phyloP scores from a whole-genome alignment of 2,888 invertebrate species.

The Xestia rhomboidea region DNA sequence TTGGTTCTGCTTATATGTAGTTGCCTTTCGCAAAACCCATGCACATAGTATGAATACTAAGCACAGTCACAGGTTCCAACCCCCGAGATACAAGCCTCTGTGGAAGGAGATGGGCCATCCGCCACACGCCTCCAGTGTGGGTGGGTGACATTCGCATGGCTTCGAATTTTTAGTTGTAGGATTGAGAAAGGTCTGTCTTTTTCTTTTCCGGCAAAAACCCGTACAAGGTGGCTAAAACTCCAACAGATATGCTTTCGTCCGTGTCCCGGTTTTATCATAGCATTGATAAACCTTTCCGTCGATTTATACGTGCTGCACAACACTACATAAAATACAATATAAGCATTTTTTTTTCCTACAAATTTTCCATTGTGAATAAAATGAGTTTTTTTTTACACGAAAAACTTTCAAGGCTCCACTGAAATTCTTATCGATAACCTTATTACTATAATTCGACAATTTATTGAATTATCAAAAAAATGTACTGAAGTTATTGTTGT shows the following conservation, averaged over 20 bases:
- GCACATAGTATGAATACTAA: neutral
- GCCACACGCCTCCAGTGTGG: too few species aligned
- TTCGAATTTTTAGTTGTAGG: too few species aligned
- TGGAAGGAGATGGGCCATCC: too few species aligned
- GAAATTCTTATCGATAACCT: constrained; percentile 39
- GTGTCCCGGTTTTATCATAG: constrained; percentile 23
- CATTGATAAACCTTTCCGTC: constrained; percentile 44
- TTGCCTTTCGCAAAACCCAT: neutral
- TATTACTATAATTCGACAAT: constrained; percentile 30
- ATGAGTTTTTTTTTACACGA: constrained; percentile 35
- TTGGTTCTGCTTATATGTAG: neutral
- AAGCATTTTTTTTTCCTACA: constrained; percentile 26
- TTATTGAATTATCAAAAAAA: constrained; percentile 36
- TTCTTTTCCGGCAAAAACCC: neutral
- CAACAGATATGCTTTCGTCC: neutral
- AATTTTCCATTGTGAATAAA: constrained; percentile 51
- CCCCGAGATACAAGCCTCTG: too few species aligned
- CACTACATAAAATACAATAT: constrained; percentile 38
- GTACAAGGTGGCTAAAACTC: neutral
- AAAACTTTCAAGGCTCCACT: constrained; percentile 52
- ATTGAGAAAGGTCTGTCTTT: too few species aligned
- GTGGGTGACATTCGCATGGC: too few species aligned
- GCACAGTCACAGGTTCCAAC: too few species aligned
- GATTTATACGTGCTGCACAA: constrained; percentile 48
- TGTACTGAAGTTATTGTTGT: constrained; percentile 11